Conservation (phyloP, 2,113 vertebrate genomes). For the Arothron firmamentum region DNA sequence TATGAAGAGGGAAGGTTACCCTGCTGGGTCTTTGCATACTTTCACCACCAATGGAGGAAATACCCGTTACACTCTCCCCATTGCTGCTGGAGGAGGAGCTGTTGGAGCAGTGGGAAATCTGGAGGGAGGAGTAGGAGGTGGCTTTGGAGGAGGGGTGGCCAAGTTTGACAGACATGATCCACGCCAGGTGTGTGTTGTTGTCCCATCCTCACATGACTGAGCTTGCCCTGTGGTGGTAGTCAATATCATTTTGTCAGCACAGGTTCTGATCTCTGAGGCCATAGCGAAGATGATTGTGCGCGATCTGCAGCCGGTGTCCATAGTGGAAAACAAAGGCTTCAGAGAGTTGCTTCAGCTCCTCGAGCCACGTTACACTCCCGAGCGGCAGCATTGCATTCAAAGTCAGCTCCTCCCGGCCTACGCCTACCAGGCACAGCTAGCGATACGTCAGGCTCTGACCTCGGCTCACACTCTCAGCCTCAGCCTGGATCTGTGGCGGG, state of each 20-base stretch:
- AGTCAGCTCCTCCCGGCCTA: constrained; percentile 77
- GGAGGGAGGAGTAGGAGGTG: constrained; percentile 54
- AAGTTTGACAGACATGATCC: constrained; percentile 78
- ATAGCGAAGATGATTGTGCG: constrained; percentile 79
- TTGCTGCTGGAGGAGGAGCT: constrained; percentile 39
- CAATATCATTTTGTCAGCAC: background rate
- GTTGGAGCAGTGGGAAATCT: constrained; percentile 41
- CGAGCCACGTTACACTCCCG: constrained; percentile 75
- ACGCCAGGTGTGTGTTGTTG: constrained; percentile 62
- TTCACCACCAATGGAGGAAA: constrained; percentile 59
- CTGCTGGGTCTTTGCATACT: constrained; percentile 62
- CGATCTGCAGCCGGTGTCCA: constrained; percentile 76
- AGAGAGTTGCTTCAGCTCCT: constrained; percentile 75
- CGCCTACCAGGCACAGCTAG: constrained; percentile 76
- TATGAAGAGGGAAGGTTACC: constrained; percentile 77
- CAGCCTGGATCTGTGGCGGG: constrained; percentile 72
- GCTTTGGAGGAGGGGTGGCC: constrained; percentile 55
- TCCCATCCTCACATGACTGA: background rate
- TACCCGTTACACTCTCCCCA: constrained; percentile 46
- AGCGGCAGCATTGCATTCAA: constrained; percentile 72
- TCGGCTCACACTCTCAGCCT: constrained; percentile 74
- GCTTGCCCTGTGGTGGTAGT: too few species aligned
- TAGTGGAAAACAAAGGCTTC: constrained; percentile 76
- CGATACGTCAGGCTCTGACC: constrained; percentile 71
- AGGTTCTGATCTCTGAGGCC: constrained; percentile 77